These are phyloP conservation scores for Eurystomus glaucurus DNA, from an alignment of 2,797 vertebrate species.

Conservation along the genomic window DNA sequence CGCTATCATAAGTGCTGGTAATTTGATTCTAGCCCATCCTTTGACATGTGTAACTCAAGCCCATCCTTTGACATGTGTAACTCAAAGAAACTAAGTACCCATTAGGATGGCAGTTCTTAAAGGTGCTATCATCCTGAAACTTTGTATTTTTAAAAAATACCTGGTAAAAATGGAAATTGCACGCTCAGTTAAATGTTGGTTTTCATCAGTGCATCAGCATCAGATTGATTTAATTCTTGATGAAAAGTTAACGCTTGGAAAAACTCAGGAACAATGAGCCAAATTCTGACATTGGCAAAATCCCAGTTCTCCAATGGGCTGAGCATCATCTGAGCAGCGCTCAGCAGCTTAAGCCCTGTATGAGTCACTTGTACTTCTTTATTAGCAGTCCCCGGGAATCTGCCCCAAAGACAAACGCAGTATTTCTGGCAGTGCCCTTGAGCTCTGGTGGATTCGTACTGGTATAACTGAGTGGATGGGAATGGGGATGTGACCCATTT, in stretches of 20 bases:
- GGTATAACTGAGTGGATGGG: neutral
- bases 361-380: constrained; percentile 52
- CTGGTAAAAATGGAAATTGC: constrained; percentile 37
- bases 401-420: constrained; percentile 17
- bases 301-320: constrained; percentile 10
- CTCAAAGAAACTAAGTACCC: constrained; percentile 30
- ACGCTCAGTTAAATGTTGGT: neutral
- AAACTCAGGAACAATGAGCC: neutral
- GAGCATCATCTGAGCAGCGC: constrained; percentile 30
- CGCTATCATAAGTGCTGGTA: neutral
- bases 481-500: constrained; percentile 29
- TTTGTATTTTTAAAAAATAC: constrained; percentile 11
- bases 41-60: neutral
- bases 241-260: constrained; percentile 42
- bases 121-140: neutral
- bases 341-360: neutral
- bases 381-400: constrained; percentile 10
- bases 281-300: constrained; percentile 29
- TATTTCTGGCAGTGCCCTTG: constrained; percentile 46
- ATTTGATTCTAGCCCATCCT: constrained; percentile 39
- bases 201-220: neutral
- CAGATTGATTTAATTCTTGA: constrained; percentile 36
- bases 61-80: neutral
- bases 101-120: constrained; percentile 22
- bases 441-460: neutral